Evolutionary conservation across 2,797 vertebrate species (phyloP).

Genomic region (Acanthurus leucopareius): DNA sequence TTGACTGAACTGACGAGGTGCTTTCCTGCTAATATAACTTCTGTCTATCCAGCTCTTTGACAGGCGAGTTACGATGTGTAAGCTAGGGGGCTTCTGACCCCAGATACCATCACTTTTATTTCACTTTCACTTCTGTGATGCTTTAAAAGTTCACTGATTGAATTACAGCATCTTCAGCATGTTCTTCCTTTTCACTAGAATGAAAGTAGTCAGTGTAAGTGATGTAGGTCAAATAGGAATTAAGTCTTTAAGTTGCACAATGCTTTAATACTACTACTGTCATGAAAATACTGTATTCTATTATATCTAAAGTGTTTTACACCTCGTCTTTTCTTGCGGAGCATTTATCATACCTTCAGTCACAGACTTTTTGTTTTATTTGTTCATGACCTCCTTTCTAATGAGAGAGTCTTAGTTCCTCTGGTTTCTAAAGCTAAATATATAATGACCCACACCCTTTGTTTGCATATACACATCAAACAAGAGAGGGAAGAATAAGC

Average conservation of each 20-base stretch:
- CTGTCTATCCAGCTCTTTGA: too few species aligned
- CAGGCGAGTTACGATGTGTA: background rate
- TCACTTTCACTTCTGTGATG: background rate
- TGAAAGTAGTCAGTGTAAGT: background rate
- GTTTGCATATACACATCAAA: constrained; percentile 4
- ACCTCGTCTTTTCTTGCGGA: background rate
- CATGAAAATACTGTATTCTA: too few species aligned
- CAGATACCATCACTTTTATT: background rate
- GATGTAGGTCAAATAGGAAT: background rate
- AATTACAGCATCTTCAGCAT: background rate
- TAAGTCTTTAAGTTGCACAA: background rate
- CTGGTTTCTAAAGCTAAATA: background rate
- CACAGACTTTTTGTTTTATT: background rate
- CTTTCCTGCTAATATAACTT: background rate
- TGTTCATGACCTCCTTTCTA: background rate
- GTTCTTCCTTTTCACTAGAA: background rate
- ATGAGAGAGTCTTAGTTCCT: background rate
- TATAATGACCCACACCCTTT: background rate
- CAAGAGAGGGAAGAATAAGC: background rate
- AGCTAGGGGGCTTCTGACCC: background rate
- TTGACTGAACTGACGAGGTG: background rate
- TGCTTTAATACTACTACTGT: background rate
- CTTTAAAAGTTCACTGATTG: background rate
- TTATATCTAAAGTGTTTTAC: too few species aligned
- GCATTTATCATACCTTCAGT: background rate